phyloP scores from a whole-genome alignment of 2,797 vertebrate species.

The Uromys caudimaculatus region DNA sequence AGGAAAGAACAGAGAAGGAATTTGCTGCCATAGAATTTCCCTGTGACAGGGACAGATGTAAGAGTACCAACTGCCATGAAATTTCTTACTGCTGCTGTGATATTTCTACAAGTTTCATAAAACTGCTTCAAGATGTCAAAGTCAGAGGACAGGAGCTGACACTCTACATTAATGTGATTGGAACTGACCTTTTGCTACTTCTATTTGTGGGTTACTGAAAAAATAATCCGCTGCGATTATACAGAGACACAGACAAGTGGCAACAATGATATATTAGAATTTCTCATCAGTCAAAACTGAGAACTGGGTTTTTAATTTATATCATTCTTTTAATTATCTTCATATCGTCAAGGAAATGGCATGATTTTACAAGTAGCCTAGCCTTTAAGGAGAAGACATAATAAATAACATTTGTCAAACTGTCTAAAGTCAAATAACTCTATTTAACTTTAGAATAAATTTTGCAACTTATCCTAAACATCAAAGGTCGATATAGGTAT shows the following conservation, averaged over 20 bases:
- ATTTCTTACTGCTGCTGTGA: neutral
- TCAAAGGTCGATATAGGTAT: neutral
- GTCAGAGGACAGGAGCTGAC: neutral
- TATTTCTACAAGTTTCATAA: conserved; percentile 15
- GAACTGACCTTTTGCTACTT: neutral
- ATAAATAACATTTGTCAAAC: conserved; percentile 22
- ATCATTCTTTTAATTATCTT: neutral
- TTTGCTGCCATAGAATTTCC: neutral
- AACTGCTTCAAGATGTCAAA: neutral
- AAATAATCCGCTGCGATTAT: neutral
- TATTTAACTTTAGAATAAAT: conserved; percentile 50
- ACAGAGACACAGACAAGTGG: neutral
- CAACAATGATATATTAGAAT: neutral
- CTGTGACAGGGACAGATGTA: neutral
- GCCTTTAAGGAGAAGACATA: conserved; percentile 36
- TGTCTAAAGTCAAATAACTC: neutral
- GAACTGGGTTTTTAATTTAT: neutral
- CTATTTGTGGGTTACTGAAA: neutral
- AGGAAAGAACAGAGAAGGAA: neutral
- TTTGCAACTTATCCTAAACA: conserved; percentile 24
- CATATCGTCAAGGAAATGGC: neutral
- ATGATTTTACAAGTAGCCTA: conserved; percentile 46
- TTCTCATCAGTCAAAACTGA: neutral
- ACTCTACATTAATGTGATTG: neutral
- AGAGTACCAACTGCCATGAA: neutral